These are phyloP conservation scores for Gadus chalcogrammus DNA, from an alignment of 2,113 vertebrate species.

Conservation along the genomic window DNA sequence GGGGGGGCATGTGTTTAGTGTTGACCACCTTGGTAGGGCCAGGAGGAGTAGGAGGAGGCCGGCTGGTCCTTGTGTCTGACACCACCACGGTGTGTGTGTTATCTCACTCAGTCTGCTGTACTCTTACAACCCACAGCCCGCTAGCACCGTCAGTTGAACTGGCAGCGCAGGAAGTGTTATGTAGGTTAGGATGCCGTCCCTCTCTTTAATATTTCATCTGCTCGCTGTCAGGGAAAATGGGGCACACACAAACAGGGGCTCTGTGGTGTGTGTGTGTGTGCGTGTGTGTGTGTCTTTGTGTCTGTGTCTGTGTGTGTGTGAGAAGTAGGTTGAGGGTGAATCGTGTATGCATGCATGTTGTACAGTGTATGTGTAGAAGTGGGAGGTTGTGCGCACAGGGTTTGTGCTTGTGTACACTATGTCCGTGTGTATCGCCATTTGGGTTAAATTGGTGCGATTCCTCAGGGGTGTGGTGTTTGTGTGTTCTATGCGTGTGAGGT, in stretches of 20 bases:
- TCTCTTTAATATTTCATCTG: constrained; percentile 59
- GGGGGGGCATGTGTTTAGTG: too few species aligned
- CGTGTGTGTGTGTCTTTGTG: not conserved
- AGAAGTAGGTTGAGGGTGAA: not conserved
- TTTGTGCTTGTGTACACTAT: not conserved
- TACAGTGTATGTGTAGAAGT: not conserved
- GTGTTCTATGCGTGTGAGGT: not conserved
- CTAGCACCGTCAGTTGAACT: constrained; percentile 15
- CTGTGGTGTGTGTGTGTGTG: constrained; percentile 7
- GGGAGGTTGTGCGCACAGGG: not conserved
- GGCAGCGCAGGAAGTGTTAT: constrained; percentile 38
- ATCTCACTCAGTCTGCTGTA: not conserved
- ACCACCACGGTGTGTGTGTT: not conserved
- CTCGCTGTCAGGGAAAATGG: constrained; percentile 44
- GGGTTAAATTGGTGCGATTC: not conserved
- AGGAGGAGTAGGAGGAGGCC: too few species aligned
- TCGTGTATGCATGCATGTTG: not conserved
- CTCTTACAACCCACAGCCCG: constrained; percentile 13
- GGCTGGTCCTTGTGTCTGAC: too few species aligned
- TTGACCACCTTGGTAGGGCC: too few species aligned
- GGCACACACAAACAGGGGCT: constrained; percentile 35
- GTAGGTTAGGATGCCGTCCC: constrained; percentile 52
- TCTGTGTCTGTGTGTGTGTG: not conserved
- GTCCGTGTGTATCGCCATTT: not conserved
- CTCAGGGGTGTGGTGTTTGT: not conserved